Base-by-base conservation (phyloP, 2,113 vertebrate genomes). In the Pheucticus melanocephalus region DNA sequence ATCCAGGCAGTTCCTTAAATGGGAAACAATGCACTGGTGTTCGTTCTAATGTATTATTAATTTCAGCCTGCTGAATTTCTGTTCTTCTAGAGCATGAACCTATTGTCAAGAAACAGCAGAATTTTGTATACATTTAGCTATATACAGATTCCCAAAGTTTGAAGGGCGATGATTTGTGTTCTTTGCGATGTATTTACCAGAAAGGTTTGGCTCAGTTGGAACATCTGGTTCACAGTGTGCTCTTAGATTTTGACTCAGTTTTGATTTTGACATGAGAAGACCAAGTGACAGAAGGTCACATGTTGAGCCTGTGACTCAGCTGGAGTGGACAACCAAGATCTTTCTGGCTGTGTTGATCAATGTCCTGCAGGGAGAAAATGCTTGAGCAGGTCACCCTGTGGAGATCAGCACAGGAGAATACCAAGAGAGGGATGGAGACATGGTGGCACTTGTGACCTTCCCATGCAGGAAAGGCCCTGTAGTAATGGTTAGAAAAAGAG, bases 1-100 rank as follows among this genome's bases (percentile, higher is more conserved):
- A 97, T 75, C 82, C 72, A 94, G 48, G 66, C 93, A 81, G 75
- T 68, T 96, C 95, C 95, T 95, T 97, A 97, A 93, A 96, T 86
- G 94, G 97, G 88, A 96, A 97, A 95, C 95, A 96, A 96, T 86
- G 94, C 92, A 20, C 66, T 94, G 65, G 13, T 96, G 94, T 96
- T 96, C 66, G n/a, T 93, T 82, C 65, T 94, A 94, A 94, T 86
- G 63, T 63, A 91, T 92, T 95, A 96, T 95, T 97, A 80, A 97
- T 95, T 95, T 96, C 84, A 90, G 75, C 35, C 94, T 90, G 90
- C 30, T 97, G 95, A 83, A 94, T 94, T 90, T 94, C 56, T 94
- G 15, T 64, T 82, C 79, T 94, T 94, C 81, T 92, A 42, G 40
- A 88, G 6, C 44, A 61, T 59, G 75, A 95, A 87, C 16, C 76